These are phyloP conservation scores for Acromyrmex heyeri DNA, from an alignment of 1,140 invertebrate genomes.

Conservation along the genomic window DNA sequence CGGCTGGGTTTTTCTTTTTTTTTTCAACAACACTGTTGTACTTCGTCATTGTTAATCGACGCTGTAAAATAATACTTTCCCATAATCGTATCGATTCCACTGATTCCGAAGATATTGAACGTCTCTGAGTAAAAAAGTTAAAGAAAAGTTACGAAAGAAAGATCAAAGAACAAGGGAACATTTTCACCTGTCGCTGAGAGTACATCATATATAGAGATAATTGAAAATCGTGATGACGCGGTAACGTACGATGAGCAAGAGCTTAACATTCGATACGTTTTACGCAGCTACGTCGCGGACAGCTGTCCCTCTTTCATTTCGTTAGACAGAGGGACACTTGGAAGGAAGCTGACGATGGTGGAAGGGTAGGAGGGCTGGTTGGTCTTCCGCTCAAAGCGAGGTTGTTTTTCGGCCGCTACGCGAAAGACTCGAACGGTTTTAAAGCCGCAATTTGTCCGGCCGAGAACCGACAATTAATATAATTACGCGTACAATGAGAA, in stretches of 20 bases:
- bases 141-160: not conserved
- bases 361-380: not conserved
- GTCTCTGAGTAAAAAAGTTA: not conserved
- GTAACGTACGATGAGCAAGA: not conserved
- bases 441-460: constrained; percentile 77
- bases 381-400: not conserved
- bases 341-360: not conserved
- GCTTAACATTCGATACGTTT: constrained; percentile 13
- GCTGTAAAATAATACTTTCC: not conserved
- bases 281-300: constrained; percentile 16
- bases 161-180: not conserved
- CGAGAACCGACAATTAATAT: constrained; percentile 74
- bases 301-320: constrained; percentile 37
- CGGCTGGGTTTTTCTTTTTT: not conserved
- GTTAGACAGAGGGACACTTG: not conserved
- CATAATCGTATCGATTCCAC: not conserved
- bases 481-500: constrained; percentile 76
- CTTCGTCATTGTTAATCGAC: not conserved
- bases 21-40: not conserved
- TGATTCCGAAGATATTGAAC: not conserved
- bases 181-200: constrained; percentile 36
- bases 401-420: constrained; percentile 41
- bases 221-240: constrained; percentile 37
- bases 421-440: constrained; percentile 61
- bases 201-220: not conserved